phyloP scores from a whole-genome alignment of 2,113 vertebrate species.

The Cyprinodon variegatus region DNA sequence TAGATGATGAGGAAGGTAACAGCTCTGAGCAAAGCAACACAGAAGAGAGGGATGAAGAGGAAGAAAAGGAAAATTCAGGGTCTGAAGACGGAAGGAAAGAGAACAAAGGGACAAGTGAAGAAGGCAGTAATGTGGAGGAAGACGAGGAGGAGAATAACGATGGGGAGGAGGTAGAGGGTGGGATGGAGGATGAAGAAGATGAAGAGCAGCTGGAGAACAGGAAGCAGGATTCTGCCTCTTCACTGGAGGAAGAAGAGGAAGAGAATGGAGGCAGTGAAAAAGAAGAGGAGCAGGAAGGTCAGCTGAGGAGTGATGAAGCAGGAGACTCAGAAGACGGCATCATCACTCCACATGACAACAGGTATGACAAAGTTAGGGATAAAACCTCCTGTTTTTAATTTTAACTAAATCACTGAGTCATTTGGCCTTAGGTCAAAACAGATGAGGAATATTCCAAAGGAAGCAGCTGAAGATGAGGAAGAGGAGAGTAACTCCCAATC shows the following conservation, averaged over 20 bases:
- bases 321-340: slow-evolving; percentile 71
- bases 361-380: slow-evolving; percentile 16
- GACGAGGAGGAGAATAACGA: slow-evolving; percentile 3
- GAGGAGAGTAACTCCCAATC: slow-evolving; percentile 31
- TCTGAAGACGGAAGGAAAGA: slow-evolving; percentile 17
- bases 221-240: slow-evolving; percentile 22
- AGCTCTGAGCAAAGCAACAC: slow-evolving; percentile 8
- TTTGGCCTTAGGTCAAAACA: slow-evolving; percentile 37
- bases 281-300: slow-evolving; percentile 25
- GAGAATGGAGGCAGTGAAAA: slow-evolving; percentile 15
- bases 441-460: slow-evolving; percentile 25
- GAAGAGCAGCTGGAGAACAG: neutral
- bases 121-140: slow-evolving; percentile 3
- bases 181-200: slow-evolving; percentile 3
- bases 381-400: neutral
- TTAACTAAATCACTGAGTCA: neutral
- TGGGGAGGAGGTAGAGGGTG: slow-evolving; percentile 18
- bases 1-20: slow-evolving; percentile 12
- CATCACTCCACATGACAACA: slow-evolving; percentile 58
- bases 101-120: slow-evolving; percentile 8
- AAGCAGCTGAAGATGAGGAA: slow-evolving; percentile 36
- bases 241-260: slow-evolving; percentile 32
- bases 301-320: slow-evolving; percentile 9
- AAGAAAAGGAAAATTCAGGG: neutral
- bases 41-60: slow-evolving; percentile 12